Conservation (phyloP, 2,113 vertebrate species). For the Girardinichthys multiradiatus region DNA sequence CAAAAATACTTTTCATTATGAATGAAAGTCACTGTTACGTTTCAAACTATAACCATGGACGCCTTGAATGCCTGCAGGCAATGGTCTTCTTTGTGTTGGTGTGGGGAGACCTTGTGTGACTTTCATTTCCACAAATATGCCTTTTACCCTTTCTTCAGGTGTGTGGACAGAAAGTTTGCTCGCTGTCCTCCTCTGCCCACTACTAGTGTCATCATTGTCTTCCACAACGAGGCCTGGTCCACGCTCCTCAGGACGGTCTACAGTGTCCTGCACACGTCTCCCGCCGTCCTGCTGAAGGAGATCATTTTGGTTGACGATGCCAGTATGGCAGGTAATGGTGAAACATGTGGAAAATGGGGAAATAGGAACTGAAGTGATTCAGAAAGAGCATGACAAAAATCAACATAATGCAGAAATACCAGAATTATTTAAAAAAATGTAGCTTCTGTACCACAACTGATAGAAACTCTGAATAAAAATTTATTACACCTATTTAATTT, state of each 20-base stretch:
- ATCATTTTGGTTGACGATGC: slow-evolving; percentile 94
- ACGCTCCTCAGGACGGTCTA: slow-evolving; percentile 91
- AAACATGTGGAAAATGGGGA: not conserved
- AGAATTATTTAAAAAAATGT: not conserved
- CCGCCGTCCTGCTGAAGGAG: slow-evolving; percentile 88
- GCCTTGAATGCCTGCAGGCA: slow-evolving; percentile 20
- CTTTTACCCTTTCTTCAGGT: slow-evolving; percentile 72
- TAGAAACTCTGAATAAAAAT: not conserved
- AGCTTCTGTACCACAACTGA: not conserved
- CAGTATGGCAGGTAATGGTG: slow-evolving; percentile 86
- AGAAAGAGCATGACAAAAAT: not conserved
- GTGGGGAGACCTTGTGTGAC: not conserved
- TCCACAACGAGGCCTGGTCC: slow-evolving; percentile 94
- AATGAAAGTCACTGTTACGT: not conserved
- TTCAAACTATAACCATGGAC: not conserved
- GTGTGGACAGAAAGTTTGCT: slow-evolving; percentile 89
- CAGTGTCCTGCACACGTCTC: slow-evolving; percentile 90
- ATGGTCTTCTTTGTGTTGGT: not conserved
- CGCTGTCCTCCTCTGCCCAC: slow-evolving; percentile 89
- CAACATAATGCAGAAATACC: not conserved
- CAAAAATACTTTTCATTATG: not conserved
- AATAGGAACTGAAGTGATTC: not conserved
- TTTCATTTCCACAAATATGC: slow-evolving; percentile 5
- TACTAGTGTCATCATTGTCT: slow-evolving; percentile 92
- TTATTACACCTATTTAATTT: not conserved